These are phyloP conservation scores for Silurus meridionalis DNA, from an alignment of 2,113 vertebrate species.

Conservation along the genomic window DNA sequence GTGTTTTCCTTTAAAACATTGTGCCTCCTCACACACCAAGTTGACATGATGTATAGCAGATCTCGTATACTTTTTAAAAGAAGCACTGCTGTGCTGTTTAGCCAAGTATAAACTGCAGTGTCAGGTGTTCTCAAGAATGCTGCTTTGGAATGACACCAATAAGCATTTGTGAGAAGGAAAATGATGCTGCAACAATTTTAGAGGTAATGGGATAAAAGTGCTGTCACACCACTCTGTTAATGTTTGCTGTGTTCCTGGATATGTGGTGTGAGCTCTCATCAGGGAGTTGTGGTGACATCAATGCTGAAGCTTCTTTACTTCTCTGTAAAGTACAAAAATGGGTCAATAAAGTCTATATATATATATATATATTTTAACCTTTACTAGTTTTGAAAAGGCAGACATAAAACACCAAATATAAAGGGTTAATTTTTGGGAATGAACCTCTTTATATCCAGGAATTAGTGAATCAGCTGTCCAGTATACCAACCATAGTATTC, in stretches of 20 bases:
- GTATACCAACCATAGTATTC: too few species aligned
- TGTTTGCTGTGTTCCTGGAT: slow-evolving; percentile 15
- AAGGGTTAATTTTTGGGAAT: too few species aligned
- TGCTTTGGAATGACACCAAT: slow-evolving; percentile 55
- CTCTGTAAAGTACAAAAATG: not conserved
- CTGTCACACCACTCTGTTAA: slow-evolving; percentile 46
- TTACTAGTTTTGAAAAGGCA: not conserved
- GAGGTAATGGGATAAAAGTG: slow-evolving; percentile 43
- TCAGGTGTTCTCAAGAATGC: slow-evolving; percentile 59
- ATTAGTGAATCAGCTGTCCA: not conserved
- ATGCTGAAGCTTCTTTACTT: slow-evolving; percentile 10
- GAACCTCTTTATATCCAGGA: too few species aligned
- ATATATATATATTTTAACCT: not conserved
- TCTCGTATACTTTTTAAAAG: slow-evolving; percentile 49
- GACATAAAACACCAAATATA: not conserved
- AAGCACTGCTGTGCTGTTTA: slow-evolving; percentile 43
- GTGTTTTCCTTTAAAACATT: slow-evolving; percentile 54
- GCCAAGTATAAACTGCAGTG: slow-evolving; percentile 56
- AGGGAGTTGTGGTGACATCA: slow-evolving; percentile 34
- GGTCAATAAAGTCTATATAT: not conserved
- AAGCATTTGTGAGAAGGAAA: slow-evolving; percentile 29
- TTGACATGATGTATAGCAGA: slow-evolving; percentile 56
- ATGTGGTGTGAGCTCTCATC: slow-evolving; percentile 2
- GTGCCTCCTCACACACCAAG: not conserved
- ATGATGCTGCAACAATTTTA: slow-evolving; percentile 44